Evolutionary conservation across 2,797 vertebrate genomes (phyloP), one percentile per base, ranked within the genome.

Genomic region (Enteromius trimaculatus): DNA sequence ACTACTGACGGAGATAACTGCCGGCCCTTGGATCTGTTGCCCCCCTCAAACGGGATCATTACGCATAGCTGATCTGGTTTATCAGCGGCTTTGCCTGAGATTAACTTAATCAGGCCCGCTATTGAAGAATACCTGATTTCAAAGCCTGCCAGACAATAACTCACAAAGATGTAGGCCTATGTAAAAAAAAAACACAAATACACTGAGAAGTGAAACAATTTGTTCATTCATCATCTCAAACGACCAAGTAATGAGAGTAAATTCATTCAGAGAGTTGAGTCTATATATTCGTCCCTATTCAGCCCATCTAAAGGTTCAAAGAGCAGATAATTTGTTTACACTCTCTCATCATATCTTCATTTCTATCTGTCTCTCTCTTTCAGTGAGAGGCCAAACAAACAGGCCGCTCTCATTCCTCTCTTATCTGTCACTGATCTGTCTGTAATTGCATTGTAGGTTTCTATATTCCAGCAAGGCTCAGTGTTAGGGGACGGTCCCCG

Each of bases 1-100:
- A 84, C 82, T 76, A 65, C 85, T 81, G 68, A 81, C 51, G 19
- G 77, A 88, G 88, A 89, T 88, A 88, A 86, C 79, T 77, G 84
- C 51, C 34, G 58, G 29, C 26, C 70, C 77, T 53, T 55, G 84
- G 74, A 69, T 65, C 83, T 76, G 53, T 74, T 60, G 58, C 37
- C 76, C 17, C 37, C 64, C 37, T 23, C 69, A n/a, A 75, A 72
- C 31, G 47, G 81, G 79, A 83, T 80, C 77, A 85, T 81, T 86
- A 83, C 49, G 7, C 37, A 70, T 60, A 26, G 68, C 42, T 83
- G 70, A 86, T 84, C 82, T 75, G 68, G 10, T 79, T 78, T 19
- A 70, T 82, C 83, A 79, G 62, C 69, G 23, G 75, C 13, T 84
- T 44, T 65, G 80, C 72, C 75, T 14, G 31, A 70, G 77, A 77